Conservation (phyloP, 2,888 invertebrate species). For the Stegophylla sp. region DNA sequence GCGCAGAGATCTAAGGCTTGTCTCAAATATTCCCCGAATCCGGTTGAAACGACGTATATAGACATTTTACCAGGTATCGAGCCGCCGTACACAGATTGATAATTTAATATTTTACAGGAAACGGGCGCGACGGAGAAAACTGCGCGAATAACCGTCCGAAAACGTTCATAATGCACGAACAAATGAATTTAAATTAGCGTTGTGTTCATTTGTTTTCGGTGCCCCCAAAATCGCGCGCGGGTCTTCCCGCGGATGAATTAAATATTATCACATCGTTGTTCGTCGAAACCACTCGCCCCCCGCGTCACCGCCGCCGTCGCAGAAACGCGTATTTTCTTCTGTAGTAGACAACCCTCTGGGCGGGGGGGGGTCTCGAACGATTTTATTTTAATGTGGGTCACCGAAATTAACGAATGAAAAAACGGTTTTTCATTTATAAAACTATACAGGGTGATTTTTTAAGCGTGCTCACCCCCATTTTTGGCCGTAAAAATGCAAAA, state of each 20-base stretch:
- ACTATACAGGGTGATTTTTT: no score
- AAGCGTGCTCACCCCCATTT: no score
- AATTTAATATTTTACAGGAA: constrained; percentile 39
- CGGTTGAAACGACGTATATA: constrained; percentile 18
- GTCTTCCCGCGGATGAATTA: background rate
- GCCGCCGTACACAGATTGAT: constrained; percentile 25
- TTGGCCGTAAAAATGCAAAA: no score
- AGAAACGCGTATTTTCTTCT: no score
- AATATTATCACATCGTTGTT: background rate
- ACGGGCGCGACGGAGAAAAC: background rate
- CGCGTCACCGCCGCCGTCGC: no score
- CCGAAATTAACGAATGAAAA: no score
- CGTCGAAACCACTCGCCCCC: background rate
- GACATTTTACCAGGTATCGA: constrained; percentile 28
- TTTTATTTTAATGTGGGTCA: no score
- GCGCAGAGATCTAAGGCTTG: constrained; percentile 12
- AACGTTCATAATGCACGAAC: background rate
- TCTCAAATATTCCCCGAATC: constrained; percentile 17
- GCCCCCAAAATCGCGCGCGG: no score
- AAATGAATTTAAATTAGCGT: constrained; percentile 23
- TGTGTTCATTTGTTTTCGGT: constrained; percentile 8
- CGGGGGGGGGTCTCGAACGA: no score
- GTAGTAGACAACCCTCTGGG: no score
- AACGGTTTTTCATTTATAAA: no score
- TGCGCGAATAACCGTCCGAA: background rate